Conservation (phyloP, 2,113 vertebrate genomes). For the Amphiprion ocellaris region DNA sequence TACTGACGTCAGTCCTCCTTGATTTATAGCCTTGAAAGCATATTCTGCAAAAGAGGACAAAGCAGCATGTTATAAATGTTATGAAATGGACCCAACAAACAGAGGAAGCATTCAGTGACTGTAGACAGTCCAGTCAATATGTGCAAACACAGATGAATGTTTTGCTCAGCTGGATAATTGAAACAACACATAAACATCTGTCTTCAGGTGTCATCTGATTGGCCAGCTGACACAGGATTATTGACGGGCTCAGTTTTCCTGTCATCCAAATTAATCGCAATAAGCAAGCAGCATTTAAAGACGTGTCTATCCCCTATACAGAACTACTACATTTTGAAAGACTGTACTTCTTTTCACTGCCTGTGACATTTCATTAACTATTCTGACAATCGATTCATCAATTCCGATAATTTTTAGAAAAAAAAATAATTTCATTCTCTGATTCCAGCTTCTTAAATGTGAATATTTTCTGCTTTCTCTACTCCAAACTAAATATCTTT, state of each 20-base stretch:
- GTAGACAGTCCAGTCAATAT: background rate
- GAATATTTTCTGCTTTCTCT: too few relatives aligned
- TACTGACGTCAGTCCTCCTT: slow-evolving; percentile 97
- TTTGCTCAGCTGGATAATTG: background rate
- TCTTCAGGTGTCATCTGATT: slow-evolving; percentile 2
- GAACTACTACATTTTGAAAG: too few relatives aligned
- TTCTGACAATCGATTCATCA: too few relatives aligned
- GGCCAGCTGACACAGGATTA: background rate
- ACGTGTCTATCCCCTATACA: too few relatives aligned
- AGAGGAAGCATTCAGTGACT: background rate
- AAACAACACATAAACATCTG: background rate
- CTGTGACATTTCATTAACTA: too few relatives aligned
- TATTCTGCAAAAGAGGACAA: slow-evolving; percentile 86
- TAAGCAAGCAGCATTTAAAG: background rate
- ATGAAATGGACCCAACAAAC: background rate
- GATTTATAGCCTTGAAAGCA: slow-evolving; percentile 99
- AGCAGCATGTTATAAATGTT: background rate
- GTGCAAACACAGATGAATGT: background rate
- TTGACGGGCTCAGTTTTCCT: too few relatives aligned
- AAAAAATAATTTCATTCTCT: too few relatives aligned
- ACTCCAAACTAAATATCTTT: too few relatives aligned
- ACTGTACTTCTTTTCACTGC: too few relatives aligned
- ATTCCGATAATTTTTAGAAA: too few relatives aligned
- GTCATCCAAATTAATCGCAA: background rate
- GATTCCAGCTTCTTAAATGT: too few relatives aligned